These are phyloP conservation scores for Indri indri DNA, from an alignment of 2,113 vertebrate genomes.

Conservation along the genomic window DNA sequence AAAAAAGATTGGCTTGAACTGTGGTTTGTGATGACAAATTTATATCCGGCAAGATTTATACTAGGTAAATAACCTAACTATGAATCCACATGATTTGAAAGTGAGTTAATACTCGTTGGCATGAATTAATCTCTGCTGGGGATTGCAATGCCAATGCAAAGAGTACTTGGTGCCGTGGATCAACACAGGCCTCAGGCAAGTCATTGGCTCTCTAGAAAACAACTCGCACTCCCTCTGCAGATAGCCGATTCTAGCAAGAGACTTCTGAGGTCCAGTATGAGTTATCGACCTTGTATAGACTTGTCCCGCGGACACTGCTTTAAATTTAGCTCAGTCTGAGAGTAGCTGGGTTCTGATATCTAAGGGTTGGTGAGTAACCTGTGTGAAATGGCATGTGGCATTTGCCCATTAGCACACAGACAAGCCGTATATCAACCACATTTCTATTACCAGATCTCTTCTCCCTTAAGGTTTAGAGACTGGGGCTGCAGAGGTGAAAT, in stretches of 20 bases:
- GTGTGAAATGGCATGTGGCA: background rate
- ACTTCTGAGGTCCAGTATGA: slow-evolving; percentile 16
- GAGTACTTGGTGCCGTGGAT: background rate
- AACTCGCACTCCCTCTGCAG: background rate
- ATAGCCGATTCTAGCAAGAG: background rate
- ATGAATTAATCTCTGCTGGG: background rate
- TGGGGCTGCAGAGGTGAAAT: background rate
- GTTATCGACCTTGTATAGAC: slow-evolving; percentile 11
- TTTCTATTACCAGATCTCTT: background rate
- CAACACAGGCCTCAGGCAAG: background rate
- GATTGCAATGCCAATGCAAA: background rate
- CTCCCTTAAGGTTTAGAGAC: slow-evolving; percentile 9
- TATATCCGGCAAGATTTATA: background rate
- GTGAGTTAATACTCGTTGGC: background rate
- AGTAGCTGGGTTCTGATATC: background rate
- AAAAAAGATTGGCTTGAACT: background rate
- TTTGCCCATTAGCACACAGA: background rate
- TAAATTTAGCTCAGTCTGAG: slow-evolving; percentile 16
- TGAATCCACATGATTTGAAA: slow-evolving; percentile 1
- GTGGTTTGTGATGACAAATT: slow-evolving; percentile 31
- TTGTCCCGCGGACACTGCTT: background rate
- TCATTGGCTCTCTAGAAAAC: background rate
- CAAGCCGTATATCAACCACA: background rate
- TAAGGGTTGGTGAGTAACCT: background rate
- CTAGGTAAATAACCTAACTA: background rate